Conservation (phyloP, 2,888 invertebrate species). For the Polia nebulosa region DNA sequence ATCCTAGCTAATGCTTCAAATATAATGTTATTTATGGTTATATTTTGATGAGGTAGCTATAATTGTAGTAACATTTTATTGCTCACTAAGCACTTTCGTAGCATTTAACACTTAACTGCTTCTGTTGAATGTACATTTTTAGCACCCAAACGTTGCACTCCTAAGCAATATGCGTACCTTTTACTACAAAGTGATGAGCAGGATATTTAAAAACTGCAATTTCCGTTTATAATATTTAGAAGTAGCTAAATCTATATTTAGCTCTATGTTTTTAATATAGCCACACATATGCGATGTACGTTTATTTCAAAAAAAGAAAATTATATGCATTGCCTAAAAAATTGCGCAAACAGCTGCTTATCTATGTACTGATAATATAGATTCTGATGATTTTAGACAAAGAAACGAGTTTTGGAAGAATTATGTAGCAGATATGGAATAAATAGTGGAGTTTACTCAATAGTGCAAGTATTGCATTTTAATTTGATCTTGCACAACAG, state of each 20-base stretch:
- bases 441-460: background rate
- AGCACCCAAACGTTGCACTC: conserved; percentile 1
- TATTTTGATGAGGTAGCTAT: conserved; percentile 4
- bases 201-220: conserved; percentile 19
- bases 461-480: background rate
- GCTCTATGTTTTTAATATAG: background rate
- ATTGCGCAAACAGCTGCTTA: conserved; percentile 7
- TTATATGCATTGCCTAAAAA: background rate
- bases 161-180: conserved; percentile 1
- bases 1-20: conserved; percentile 4
- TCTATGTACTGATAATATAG: background rate
- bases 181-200: conserved; percentile 16
- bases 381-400: conserved; percentile 19
- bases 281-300: background rate
- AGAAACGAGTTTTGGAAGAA: background rate
- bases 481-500: background rate
- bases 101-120: conserved; percentile 33
- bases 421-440: background rate
- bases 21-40: conserved; percentile 2
- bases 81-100: conserved; percentile 22
- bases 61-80: conserved; percentile 31
- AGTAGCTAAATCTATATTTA: background rate
- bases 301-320: conserved; percentile 2
- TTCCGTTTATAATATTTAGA: background rate
- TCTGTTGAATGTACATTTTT: conserved; percentile 20